phyloP scores from a whole-genome alignment of 1,140 invertebrate genomes.

The Drosophila busckii region DNA sequence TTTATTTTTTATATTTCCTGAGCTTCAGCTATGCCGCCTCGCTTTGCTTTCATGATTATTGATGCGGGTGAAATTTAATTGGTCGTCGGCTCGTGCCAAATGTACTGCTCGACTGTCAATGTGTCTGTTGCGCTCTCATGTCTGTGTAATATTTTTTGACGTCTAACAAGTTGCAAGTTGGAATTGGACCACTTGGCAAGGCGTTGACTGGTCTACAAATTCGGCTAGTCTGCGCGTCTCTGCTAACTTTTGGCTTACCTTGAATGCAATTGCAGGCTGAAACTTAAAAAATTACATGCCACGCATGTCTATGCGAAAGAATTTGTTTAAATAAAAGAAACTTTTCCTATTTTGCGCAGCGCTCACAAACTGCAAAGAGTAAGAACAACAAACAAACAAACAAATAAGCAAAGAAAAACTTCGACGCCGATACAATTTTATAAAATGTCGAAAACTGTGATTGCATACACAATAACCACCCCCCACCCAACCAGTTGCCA shows the following conservation, averaged over 20 bases:
- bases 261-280: background rate
- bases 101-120: conserved; percentile 9
- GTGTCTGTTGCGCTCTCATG: conserved; percentile 4
- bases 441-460: conserved; percentile 74
- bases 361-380: conserved; percentile 23
- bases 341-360: conserved; percentile 69
- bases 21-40: conserved; percentile 24
- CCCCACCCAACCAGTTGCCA: conserved; percentile 2
- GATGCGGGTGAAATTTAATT: conserved; percentile 78
- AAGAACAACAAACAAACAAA: conserved; percentile 43
- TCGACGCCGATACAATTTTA: conserved; percentile 74
- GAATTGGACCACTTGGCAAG: conserved; percentile 22
- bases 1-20: conserved; percentile 42
- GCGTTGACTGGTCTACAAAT: background rate
- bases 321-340: conserved; percentile 73
- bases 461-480: conserved; percentile 28
- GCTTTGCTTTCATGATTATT: conserved; percentile 73
- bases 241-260: too few relatives aligned
- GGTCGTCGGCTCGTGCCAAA: conserved; percentile 40
- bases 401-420: conserved; percentile 69
- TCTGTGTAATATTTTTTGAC: conserved; percentile 48
- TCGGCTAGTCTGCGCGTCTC: too few relatives aligned
- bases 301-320: conserved; percentile 41
- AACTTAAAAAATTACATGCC: conserved; percentile 36
- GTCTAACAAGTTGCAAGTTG: conserved; percentile 37